Base-by-base conservation (phyloP, 2,797 vertebrate species). In the Enteromius unitaeniatus region DNA sequence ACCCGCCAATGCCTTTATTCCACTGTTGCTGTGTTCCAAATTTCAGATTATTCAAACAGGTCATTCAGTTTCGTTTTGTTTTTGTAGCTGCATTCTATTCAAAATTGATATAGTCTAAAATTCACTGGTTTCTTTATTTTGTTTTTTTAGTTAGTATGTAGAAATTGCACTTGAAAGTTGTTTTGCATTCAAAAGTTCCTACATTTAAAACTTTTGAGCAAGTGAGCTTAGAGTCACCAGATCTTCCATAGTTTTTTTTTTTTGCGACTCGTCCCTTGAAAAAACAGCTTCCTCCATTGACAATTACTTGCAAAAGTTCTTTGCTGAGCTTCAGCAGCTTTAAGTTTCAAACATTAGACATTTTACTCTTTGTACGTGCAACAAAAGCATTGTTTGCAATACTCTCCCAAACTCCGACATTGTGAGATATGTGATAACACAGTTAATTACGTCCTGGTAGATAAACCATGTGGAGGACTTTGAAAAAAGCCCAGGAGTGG, bases 371-470 rank as follows among this genome's bases (percentile, higher is more conserved):
- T 68, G 77, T 74, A 74, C 31, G 34, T 80, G 60, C 67, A 83
- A 40, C 37, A 69, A 82, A 72, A 64, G 28, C 64, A 72, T 62
- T 49, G 62, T 51, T 79, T 19, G 62, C 31, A 37, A 68, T 79
- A 81, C 70, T 69, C 53, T 70, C 69, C 65, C 67, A 85, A 85
- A 89, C 75, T 81, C 62, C 88, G 85, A 88, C 73, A 87, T 85
- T 84, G 89, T 87, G 91, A 92, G 91, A 84, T 76, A 88, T 92
- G 90, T 84, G 93, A 92, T 93, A 92, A 89, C 91, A 89, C 89
- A 87, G 90, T 92, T 93, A 94, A 95, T 94, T 93, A 92, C 91
- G 89, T 93, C 92, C 91, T 88, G 90, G 88, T 89, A 93, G 91
- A 94, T 93, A 93, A 88, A 83, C 83, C 64, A 70, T 69, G 83